phyloP scores from a whole-genome alignment of 2,888 invertebrate genomes.

The Galeruca laticollis region DNA sequence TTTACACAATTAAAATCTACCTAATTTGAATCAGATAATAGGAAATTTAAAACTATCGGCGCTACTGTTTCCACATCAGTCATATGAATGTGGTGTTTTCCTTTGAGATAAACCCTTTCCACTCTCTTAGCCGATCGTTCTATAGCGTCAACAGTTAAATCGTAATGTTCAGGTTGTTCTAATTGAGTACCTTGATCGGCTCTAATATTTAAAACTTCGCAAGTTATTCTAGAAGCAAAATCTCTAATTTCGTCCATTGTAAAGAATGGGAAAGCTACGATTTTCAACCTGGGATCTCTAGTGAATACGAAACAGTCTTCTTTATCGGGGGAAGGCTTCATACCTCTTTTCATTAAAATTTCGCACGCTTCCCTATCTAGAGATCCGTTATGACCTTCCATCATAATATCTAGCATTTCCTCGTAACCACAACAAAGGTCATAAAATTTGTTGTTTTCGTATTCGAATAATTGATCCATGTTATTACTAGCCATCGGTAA shows the following conservation, averaged over 20 bases:
- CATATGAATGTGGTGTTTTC: constrained; percentile 87
- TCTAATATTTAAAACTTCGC: constrained; percentile 83
- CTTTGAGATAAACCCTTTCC: constrained; percentile 77
- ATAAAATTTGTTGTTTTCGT: constrained; percentile 74
- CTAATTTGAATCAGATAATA: constrained; percentile 58
- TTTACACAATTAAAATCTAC: too few relatives aligned
- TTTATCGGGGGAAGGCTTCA: constrained; percentile 69
- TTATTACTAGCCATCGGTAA: constrained; percentile 70
- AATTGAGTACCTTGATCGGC: constrained; percentile 79
- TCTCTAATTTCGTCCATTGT: constrained; percentile 76
- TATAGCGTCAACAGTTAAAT: constrained; percentile 75
- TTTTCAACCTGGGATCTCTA: constrained; percentile 82
- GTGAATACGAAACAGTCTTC: constrained; percentile 72
- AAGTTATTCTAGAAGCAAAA: constrained; percentile 78
- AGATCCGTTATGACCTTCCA: constrained; percentile 78
- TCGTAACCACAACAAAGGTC: constrained; percentile 80
- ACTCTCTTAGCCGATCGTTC: constrained; percentile 71
- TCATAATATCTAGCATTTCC: constrained; percentile 81
- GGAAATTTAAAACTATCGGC: constrained; percentile 74
- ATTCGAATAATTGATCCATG: constrained; percentile 79
- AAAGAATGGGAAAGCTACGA: constrained; percentile 77
- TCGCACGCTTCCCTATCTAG: constrained; percentile 78
- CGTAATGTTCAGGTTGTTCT: constrained; percentile 77
- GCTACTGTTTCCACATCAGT: constrained; percentile 78
- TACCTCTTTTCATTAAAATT: constrained; percentile 81